Evolutionary conservation across 2,888 invertebrate genomes (phyloP), one percentile per base, ranked within the genome.

Genomic region (Tachina fera): DNA sequence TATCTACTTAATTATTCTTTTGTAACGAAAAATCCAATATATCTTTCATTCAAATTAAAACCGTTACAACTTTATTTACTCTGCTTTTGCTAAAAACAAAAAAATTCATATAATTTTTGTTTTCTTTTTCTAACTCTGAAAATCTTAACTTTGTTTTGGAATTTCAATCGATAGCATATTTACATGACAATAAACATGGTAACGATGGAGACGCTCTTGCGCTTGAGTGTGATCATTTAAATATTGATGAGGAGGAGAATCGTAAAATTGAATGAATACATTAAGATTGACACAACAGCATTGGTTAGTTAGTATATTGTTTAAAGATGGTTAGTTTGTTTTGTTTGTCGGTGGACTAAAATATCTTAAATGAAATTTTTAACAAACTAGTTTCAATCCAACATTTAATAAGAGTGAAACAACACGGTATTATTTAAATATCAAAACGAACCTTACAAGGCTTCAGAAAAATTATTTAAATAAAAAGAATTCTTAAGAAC

Each of bases 341-440:
- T 5, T 31, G 31, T 31, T 31, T 41, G 61, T 53, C 6, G 1
- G 5, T 13, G 22, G 60, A 58, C 74, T 60, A 41, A 51, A 39
- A 45, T 56, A 68, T 51, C 67, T 39, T 60, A 43, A 47, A 22
- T 45, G 67, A 77, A 72, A 67, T 53, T 67, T 2, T 45, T 47
- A 72, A 72, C 39, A 60, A 83, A 67, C 72, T 77, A 83, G 83
- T 83, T 72, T 72, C 31, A 67, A 72, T 11, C 51, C 9, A 77
- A 67, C 83, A n/a, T 67, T 72, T 77, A 67, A 51, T 77, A 67
- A 51, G 14, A 11, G 43, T 5, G 9, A 65, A 72, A 77, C 60
- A 83, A 77, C 60, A 77, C 83, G 45, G 49, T 49, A 16, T 9
- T 41, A 19, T 63, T 19, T 19, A 14, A 19, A 49, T 16, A 58